Evolutionary conservation across 2,888 invertebrate species (phyloP).

Genomic region (Melanophora roralis): DNA sequence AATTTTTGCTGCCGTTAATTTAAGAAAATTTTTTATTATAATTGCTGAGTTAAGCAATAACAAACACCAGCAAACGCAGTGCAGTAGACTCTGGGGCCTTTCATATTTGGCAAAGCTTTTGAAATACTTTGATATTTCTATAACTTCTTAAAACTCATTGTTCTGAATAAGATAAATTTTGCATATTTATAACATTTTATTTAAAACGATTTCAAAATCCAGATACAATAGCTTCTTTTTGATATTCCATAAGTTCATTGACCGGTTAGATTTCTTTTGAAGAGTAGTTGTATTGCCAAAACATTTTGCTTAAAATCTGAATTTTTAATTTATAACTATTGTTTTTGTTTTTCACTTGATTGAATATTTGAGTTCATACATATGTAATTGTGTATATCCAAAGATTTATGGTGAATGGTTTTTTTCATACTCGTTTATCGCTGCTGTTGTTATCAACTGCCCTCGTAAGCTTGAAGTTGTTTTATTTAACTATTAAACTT

Average conservation of each 20-base stretch:
- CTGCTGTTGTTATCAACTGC: not conserved
- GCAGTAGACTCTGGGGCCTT: not conserved
- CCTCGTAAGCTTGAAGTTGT: not conserved
- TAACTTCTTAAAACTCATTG: not conserved
- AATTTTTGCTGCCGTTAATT: not conserved
- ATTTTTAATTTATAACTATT: constrained; percentile 1
- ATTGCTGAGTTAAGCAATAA: constrained; percentile 44
- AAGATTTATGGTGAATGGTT: no score
- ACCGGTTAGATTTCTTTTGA: constrained; percentile 25
- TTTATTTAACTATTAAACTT: no score
- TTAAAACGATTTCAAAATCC: not conserved
- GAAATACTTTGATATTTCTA: not conserved
- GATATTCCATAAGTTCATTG: constrained; percentile 37
- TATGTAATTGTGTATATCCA: no score
- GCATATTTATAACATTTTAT: not conserved
- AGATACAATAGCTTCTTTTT: constrained; percentile 19
- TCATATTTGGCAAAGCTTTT: constrained; percentile 31
- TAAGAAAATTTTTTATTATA: constrained; percentile 19
- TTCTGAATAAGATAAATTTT: no score
- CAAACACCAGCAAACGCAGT: not conserved
- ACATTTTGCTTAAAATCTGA: not conserved
- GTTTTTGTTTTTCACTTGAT: not conserved
- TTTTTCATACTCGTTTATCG: not conserved
- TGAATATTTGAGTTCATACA: not conserved
- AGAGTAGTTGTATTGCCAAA: not conserved